phyloP scores from a whole-genome alignment of 2,888 invertebrate species.

The Drosophila conformis region DNA sequence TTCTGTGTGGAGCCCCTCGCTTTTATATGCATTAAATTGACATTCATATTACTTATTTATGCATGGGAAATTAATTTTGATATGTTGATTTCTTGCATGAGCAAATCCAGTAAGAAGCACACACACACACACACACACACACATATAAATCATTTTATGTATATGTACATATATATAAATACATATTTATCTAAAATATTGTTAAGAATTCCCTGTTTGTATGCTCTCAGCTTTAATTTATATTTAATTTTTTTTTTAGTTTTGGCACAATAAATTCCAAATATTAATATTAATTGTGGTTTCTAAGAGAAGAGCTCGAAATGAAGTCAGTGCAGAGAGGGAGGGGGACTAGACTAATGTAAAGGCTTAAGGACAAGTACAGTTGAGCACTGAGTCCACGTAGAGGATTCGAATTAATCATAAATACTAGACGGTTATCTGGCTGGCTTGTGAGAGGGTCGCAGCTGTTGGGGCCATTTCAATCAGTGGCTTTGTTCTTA shows the following conservation, averaged over 20 bases:
- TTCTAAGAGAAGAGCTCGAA: not conserved
- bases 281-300: not conserved
- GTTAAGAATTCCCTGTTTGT: not conserved
- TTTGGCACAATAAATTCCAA: not conserved
- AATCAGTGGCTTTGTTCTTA: constrained; percentile 62
- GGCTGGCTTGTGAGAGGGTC: not conserved
- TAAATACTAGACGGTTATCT: not conserved
- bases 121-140: constrained; percentile 22
- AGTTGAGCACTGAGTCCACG: not conserved
- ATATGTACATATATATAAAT: not conserved
- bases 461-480: constrained; percentile 40
- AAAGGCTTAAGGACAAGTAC: not conserved
- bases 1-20: constrained; percentile 15
- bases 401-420: not conserved
- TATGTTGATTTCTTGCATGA: constrained; percentile 78
- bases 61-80: constrained; percentile 79
- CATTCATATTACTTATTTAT: constrained; percentile 78
- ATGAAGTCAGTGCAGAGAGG: not conserved
- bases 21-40: constrained; percentile 71
- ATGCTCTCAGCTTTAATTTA: not conserved
- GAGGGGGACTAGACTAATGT: too few species aligned
- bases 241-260: not conserved
- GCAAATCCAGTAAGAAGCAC: constrained; percentile 47
- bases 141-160: not conserved
- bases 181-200: constrained; percentile 1